Evolutionary conservation across 1,140 invertebrate species (phyloP).

Genomic region (Drosophila orosa): DNA sequence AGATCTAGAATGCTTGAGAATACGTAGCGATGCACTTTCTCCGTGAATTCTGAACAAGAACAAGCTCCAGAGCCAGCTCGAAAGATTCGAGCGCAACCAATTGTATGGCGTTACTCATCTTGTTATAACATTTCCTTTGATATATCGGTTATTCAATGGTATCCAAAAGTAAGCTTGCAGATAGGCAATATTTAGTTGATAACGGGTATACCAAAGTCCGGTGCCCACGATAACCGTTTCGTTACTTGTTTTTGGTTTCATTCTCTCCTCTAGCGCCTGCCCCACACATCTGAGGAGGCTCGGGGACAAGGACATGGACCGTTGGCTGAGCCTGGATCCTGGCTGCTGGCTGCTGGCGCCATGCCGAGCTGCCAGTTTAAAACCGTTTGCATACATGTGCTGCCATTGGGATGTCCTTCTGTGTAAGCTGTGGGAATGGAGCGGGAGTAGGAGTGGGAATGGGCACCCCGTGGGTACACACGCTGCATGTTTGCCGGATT

Average conservation of each 20-base stretch:
- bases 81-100: too few relatives aligned
- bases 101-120: too few relatives aligned
- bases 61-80: too few relatives aligned
- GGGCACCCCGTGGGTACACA: slow-evolving; percentile 42
- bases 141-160: background rate
- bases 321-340: slow-evolving; percentile 18
- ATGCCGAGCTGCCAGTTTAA: slow-evolving; percentile 50
- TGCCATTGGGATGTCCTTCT: slow-evolving; percentile 15
- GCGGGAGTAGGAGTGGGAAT: slow-evolving; percentile 10
- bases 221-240: background rate
- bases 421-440: slow-evolving; percentile 8
- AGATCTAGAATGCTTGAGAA: too few relatives aligned
- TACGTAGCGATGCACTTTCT: too few relatives aligned
- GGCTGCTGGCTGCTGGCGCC: slow-evolving; percentile 48
- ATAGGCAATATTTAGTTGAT: background rate
- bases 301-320: slow-evolving; percentile 37
- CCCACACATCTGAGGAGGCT: slow-evolving; percentile 26
- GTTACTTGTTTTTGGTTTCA: slow-evolving; percentile 7
- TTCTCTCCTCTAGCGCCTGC: slow-evolving; percentile 1
- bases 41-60: too few relatives aligned
- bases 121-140: too few relatives aligned
- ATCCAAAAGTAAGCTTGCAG: background rate
- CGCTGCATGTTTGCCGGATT: slow-evolving; percentile 54
- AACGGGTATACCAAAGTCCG: background rate
- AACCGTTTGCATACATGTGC: slow-evolving; percentile 52